A percentile compares a stretch with the other conserved stretches of the same genome.
phyloP scores from a whole-genome alignment of 2,113 vertebrate species.

The Sebastes fasciatus region DNA sequence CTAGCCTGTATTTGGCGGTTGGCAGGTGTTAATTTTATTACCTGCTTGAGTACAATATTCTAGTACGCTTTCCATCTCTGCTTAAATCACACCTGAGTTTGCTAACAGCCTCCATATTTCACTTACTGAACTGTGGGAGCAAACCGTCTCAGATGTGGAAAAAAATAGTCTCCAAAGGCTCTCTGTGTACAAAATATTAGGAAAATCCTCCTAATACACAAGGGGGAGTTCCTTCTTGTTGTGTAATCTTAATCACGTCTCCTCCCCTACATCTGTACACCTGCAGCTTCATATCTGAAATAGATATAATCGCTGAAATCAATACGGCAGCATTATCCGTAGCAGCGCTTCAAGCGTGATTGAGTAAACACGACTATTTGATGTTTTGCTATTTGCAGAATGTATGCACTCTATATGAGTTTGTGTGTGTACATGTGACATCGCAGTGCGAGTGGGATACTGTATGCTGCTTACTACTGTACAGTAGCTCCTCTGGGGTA shows the following conservation, averaged over 20 bases:
- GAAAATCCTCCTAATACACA: neutral
- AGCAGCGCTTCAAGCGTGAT: neutral
- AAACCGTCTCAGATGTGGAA: neutral
- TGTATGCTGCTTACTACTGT: constrained; percentile 57
- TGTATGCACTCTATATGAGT: constrained; percentile 1
- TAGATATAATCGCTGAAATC: constrained; percentile 8
- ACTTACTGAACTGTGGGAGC: neutral
- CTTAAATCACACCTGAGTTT: constrained; percentile 3
- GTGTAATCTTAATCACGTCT: neutral
- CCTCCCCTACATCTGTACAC: neutral
- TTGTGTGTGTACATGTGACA: constrained; percentile 27
- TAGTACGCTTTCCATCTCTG: neutral
- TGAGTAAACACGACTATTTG: neutral
- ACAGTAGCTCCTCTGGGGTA: constrained; percentile 65
- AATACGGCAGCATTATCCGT: neutral
- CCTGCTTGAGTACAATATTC: neutral
- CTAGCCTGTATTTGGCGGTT: neutral
- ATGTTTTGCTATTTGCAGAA: constrained; percentile 7
- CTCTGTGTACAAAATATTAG: constrained; percentile 11
- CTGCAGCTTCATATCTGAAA: neutral
- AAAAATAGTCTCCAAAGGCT: neutral
- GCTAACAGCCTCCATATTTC: neutral
- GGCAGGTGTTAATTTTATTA: neutral
- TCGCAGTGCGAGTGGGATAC: constrained; percentile 35
- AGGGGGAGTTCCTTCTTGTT: neutral